These are phyloP conservation scores for Sebastes steindachneri DNA, from an alignment of 2,797 vertebrate genomes.

Conservation along the genomic window DNA sequence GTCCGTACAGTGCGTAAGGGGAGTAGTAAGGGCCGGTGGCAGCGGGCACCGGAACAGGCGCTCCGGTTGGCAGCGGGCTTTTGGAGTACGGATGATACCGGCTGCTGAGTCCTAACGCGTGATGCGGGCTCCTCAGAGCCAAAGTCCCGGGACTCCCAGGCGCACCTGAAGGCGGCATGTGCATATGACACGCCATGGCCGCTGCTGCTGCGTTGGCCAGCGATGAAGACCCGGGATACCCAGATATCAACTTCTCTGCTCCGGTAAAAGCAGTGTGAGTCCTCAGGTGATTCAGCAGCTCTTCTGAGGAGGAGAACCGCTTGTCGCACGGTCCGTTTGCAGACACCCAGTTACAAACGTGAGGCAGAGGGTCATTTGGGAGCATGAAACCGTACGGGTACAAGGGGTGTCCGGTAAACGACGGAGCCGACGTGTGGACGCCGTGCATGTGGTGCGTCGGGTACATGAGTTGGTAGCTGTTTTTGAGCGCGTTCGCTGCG, in stretches of 20 bases:
- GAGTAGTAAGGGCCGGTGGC: slow-evolving; percentile 98
- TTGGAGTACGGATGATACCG: slow-evolving; percentile 99
- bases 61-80: slow-evolving; percentile 94
- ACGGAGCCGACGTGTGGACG: slow-evolving; percentile 91
- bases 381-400: slow-evolving; percentile 99
- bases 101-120: slow-evolving; percentile 97
- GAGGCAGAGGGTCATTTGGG: slow-evolving; percentile 96
- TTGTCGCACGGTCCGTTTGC: slow-evolving; percentile 99
- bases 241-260: slow-evolving; percentile 92
- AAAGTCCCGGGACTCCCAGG: slow-evolving; percentile 93
- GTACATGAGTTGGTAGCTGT: slow-evolving; percentile 96
- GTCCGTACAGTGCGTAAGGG: slow-evolving; percentile 98
- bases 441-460: slow-evolving; percentile 92
- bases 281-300: slow-evolving; percentile 98
- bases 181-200: slow-evolving; percentile 99
- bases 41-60: slow-evolving; percentile 94
- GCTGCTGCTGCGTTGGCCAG: slow-evolving; percentile 95
- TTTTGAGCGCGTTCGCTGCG: slow-evolving; percentile 87
- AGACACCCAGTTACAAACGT: slow-evolving; percentile 99
- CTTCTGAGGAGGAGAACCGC: slow-evolving; percentile 96
- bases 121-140: slow-evolving; percentile 94
- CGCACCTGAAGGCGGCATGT: slow-evolving; percentile 93
- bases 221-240: slow-evolving; percentile 93
- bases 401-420: slow-evolving; percentile 93
- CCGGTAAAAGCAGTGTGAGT: slow-evolving; percentile 98